Conservation (phyloP, 2,888 invertebrate genomes). For the Autographa pulchrina region DNA sequence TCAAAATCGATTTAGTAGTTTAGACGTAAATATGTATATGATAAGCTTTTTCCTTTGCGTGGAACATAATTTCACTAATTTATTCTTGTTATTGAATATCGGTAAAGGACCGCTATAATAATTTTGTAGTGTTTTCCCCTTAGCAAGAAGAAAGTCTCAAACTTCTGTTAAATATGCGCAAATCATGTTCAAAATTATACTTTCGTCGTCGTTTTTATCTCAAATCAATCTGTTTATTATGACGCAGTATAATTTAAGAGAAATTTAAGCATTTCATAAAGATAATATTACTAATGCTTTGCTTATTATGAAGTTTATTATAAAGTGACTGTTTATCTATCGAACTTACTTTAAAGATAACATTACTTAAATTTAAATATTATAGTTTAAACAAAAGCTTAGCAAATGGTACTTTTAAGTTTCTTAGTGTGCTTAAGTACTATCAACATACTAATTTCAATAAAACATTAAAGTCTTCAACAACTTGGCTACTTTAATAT, state of each 20-base stretch:
- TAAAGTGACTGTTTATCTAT: too few relatives aligned
- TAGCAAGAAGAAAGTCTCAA: conserved; percentile 10
- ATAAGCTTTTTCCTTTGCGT: too few relatives aligned
- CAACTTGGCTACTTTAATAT: conserved; percentile 2
- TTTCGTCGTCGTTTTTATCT: conserved; percentile 27
- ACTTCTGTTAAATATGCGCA: conserved; percentile 34
- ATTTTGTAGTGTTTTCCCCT: neutral
- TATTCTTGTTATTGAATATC: too few relatives aligned
- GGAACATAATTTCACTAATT: too few relatives aligned
- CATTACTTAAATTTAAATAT: too few relatives aligned
- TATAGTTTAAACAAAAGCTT: neutral
- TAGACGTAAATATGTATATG: too few relatives aligned
- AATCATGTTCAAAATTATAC: conserved; percentile 23
- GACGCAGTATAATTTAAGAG: conserved; percentile 5
- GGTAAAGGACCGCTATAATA: too few relatives aligned
- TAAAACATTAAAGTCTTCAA: neutral
- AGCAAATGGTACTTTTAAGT: neutral
- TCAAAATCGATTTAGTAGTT: too few relatives aligned
- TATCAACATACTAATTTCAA: neutral
- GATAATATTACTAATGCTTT: neutral
- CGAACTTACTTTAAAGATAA: too few relatives aligned
- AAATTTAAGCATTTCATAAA: neutral
- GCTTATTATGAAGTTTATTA: neutral
- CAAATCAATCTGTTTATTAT: conserved; percentile 11
- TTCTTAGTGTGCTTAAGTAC: neutral